phyloP scores from a whole-genome alignment of 2,888 invertebrate genomes.

The Drosophila colorata region DNA sequence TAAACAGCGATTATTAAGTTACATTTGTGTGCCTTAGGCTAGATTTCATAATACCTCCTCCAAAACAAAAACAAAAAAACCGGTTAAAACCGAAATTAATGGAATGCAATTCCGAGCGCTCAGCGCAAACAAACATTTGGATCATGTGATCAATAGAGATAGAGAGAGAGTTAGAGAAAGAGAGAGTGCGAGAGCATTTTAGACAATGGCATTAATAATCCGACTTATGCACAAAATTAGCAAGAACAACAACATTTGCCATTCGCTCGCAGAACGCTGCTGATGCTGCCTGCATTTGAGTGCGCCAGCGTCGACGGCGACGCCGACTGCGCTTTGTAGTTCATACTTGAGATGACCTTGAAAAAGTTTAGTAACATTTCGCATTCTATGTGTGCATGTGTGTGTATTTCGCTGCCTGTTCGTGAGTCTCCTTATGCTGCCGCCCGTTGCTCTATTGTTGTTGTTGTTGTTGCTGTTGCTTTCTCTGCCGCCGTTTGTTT shows the following conservation, averaged over 20 bases:
- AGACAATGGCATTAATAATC: conserved; percentile 19
- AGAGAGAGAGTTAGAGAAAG: background rate
- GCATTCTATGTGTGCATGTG: conserved; percentile 32
- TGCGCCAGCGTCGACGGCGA: conserved; percentile 8
- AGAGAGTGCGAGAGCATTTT: conserved; percentile 1
- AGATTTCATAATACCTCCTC: conserved; percentile 2
- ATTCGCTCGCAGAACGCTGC: conserved; percentile 16
- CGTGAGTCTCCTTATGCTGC: conserved; percentile 44
- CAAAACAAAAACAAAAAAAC: background rate
- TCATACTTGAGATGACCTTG: conserved; percentile 80
- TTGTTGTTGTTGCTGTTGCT: conserved; percentile 36
- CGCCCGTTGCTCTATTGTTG: conserved; percentile 18
- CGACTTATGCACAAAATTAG: conserved; percentile 22
- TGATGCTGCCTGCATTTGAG: conserved; percentile 30
- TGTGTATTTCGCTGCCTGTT: too few species aligned
- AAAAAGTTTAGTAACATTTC: conserved; percentile 81
- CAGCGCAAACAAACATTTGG: conserved; percentile 25
- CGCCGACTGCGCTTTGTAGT: conserved; percentile 58
- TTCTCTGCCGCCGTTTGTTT: conserved; percentile 48
- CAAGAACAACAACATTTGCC: conserved; percentile 21
- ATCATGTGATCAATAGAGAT: conserved; percentile 29
- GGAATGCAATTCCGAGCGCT: conserved; percentile 11
- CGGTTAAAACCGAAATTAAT: conserved; percentile 5
- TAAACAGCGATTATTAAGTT: background rate
- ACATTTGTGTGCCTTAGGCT: background rate